Base-by-base conservation (phyloP, 2,113 vertebrate genomes). In the Elanus axillaris region DNA sequence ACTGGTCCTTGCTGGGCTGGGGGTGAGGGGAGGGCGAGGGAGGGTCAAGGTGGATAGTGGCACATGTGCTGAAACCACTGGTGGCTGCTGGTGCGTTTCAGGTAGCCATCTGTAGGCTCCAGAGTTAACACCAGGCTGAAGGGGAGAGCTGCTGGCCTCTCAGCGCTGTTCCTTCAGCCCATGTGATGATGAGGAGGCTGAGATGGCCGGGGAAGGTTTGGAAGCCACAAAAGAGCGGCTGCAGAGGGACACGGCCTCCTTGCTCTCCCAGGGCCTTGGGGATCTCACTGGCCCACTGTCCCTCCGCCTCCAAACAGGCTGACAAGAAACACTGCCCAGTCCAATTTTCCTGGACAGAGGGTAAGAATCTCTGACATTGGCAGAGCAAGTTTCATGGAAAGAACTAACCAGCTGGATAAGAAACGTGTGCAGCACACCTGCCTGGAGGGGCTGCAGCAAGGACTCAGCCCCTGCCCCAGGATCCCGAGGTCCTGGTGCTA, bases 271-370 rank as follows among this genome's bases (percentile, higher is more conserved):
- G 32, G 2, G 5, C 47, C 5, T 19, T n/a, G 60, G 45, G 16
- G 23, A 23, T 59, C 38, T 59, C 21, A 0, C 52, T 53, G 18
- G 6, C 77, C 50, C 6, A 10, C 25, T 0, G 0, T 32, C 42
- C 68, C 56, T 29, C 48, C n/a, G 7, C 26, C 23, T n/a, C 32
- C 67, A 26, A 26, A 72, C 0, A 7, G 7, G 25, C 32, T 3
- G 17, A 13, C 42, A 19, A 3, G 31, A 60, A 38, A 25, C 45
- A 3, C 40, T 31, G 48, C 29, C 47, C 8, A 6, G 26, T 7
- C 62, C 17, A 3, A 34, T 52, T 52, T 31, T 58, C 38, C 64
- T 29, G 36, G 31, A 13, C 31, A 5, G 43, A n/a, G 43, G 4
- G 5, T n/a, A 10, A 13, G 21, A n/a, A 8, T 15, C 25, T 52